Percentiles rank a stretch among this genome's conserved stretches.
These are phyloP conservation scores for Xestia sexstrigata DNA, from an alignment of 2,888 invertebrate species.

Conservation along the genomic window DNA sequence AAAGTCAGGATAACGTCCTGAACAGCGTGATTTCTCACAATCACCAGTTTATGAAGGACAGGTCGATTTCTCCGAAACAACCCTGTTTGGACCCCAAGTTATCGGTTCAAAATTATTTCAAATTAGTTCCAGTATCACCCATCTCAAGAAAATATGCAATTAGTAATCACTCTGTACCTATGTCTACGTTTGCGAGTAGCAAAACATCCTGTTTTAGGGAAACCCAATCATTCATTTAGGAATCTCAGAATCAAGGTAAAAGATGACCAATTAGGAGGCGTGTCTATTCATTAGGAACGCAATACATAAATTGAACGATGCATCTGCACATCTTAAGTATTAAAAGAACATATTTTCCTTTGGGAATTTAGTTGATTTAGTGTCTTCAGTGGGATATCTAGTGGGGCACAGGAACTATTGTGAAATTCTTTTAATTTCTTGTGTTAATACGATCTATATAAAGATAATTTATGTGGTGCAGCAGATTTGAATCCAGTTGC, in stretches of 20 bases:
- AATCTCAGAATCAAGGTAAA: slow-evolving; percentile 16
- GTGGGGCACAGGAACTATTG: neutral
- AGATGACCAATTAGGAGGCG: neutral
- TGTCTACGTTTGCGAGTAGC: neutral
- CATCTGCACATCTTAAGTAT: neutral
- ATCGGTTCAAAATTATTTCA: too few relatives aligned
- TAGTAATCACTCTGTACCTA: too few relatives aligned
- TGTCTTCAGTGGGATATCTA: neutral
- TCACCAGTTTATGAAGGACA: too few relatives aligned
- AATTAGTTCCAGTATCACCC: too few relatives aligned
- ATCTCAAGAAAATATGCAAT: too few relatives aligned
- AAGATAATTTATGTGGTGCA: neutral
- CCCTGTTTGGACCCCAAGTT: too few relatives aligned
- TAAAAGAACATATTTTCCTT: neutral
- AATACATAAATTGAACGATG: neutral
- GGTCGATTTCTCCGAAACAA: too few relatives aligned
- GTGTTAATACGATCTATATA: neutral
- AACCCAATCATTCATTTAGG: neutral
- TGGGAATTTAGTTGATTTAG: neutral
- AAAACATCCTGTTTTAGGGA: neutral
- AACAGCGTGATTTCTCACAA: too few relatives aligned
- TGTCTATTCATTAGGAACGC: neutral
- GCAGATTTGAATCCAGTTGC: neutral
- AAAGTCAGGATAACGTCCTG: too few relatives aligned
- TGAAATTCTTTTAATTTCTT: neutral